Percentiles rank a stretch among this genome's conserved stretches.
These are phyloP conservation scores for Triplophysa yarkandensis DNA, from an alignment of 2,797 vertebrate species.

Conservation along the genomic window DNA sequence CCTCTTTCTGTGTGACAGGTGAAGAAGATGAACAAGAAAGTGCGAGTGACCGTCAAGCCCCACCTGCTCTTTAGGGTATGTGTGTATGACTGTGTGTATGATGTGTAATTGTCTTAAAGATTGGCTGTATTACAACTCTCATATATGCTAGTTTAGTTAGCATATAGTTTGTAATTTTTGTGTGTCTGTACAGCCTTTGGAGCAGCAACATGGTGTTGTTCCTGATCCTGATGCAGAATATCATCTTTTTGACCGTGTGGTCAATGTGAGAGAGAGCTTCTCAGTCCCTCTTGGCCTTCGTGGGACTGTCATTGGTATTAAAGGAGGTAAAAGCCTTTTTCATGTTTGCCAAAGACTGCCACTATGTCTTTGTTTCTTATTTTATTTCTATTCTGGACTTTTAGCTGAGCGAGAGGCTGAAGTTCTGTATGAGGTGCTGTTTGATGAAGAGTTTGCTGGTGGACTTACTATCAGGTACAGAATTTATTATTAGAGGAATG, in stretches of 20 bases:
- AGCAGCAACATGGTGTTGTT: conserved; percentile 91
- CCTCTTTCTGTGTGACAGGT: conserved; percentile 69
- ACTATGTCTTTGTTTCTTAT: conserved; percentile 22
- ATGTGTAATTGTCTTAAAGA: neutral
- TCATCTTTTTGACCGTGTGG: conserved; percentile 92
- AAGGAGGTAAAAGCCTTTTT: conserved; percentile 83
- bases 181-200: conserved; percentile 81
- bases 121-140: no score
- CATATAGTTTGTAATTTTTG: conserved; percentile 1
- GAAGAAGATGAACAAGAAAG: conserved; percentile 91
- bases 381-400: neutral
- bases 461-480: conserved; percentile 91
- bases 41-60: conserved; percentile 96
- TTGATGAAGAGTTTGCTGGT: conserved; percentile 96
- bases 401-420: conserved; percentile 91
- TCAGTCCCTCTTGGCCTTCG: conserved; percentile 92
- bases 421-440: conserved; percentile 93
- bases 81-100: neutral
- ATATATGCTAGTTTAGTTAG: neutral
- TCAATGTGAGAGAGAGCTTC: conserved; percentile 93
- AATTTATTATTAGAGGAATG: neutral
- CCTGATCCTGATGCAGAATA: conserved; percentile 91
- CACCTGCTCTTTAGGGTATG: conserved; percentile 93
- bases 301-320: conserved; percentile 93
- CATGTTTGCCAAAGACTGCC: neutral